These are phyloP conservation scores for Ramphastos sulfuratus DNA, from an alignment of 2,113 vertebrate genomes.

Conservation along the genomic window DNA sequence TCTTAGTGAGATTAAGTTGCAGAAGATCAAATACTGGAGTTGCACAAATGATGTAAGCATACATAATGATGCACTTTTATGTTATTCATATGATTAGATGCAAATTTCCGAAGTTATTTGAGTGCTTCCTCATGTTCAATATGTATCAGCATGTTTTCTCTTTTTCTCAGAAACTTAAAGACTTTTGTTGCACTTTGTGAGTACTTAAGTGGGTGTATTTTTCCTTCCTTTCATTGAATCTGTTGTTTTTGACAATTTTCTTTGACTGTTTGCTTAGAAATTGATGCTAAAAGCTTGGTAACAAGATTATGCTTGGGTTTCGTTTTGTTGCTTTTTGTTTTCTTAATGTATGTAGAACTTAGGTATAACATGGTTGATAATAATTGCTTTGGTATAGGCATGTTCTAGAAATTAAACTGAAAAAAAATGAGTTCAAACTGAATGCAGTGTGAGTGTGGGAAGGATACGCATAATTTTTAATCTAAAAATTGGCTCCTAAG, in stretches of 20 bases:
- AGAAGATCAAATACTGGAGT: background rate
- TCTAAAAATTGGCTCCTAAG: background rate
- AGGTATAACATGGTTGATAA: background rate
- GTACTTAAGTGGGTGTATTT: background rate
- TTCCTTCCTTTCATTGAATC: background rate
- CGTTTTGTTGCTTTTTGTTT: background rate
- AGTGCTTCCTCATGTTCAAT: background rate
- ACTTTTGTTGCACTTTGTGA: background rate
- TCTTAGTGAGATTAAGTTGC: background rate
- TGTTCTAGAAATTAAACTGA: background rate
- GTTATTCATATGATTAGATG: background rate
- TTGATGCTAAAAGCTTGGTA: background rate
- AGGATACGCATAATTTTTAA: background rate
- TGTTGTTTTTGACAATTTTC: background rate
- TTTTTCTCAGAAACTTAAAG: background rate
- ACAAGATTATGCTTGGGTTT: no score
- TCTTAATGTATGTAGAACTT: background rate
- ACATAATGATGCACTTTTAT: background rate
- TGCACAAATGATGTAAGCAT: background rate
- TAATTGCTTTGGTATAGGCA: background rate
- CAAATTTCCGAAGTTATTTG: background rate
- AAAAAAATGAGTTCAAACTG: background rate
- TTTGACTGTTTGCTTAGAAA: background rate
- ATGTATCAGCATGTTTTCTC: background rate
- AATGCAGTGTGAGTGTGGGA: background rate